Percentiles rank a stretch among this genome's conserved stretches.
Evolutionary conservation across 2,888 invertebrate genomes (phyloP).

Genomic region (Cheilosia pagana): DNA sequence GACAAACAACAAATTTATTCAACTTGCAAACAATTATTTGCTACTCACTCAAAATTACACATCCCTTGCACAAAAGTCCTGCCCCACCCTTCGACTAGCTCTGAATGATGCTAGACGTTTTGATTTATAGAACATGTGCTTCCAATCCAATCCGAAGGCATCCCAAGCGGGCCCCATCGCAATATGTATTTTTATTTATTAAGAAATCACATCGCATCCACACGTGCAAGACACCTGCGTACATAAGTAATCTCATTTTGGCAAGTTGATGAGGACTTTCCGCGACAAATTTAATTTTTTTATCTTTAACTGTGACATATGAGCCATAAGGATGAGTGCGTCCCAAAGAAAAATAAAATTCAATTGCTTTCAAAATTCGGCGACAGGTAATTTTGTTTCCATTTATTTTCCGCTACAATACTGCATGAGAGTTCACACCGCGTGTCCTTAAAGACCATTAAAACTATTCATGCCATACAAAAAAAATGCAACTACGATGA

Average conservation of each 20-base stretch:
- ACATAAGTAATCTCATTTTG: conserved; percentile 31
- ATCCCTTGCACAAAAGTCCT: background rate
- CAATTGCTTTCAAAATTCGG: background rate
- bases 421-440: too few species aligned
- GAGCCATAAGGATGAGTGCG: too few species aligned
- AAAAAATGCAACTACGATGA: background rate
- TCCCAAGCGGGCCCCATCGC: too few species aligned
- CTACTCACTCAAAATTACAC: conserved; percentile 12
- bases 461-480: background rate
- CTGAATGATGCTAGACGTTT: background rate
- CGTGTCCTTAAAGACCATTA: background rate
- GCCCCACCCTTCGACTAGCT: background rate
- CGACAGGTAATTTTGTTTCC: background rate
- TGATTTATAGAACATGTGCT: conserved; percentile 8
- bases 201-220: conserved; percentile 3
- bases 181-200: background rate
- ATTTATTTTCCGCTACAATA: background rate
- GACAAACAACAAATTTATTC: conserved; percentile 1
- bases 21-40: conserved; percentile 22
- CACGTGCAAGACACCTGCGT: background rate
- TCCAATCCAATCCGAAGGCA: too few species aligned
- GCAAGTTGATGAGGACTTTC: conserved; percentile 28
- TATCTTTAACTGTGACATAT: conserved; percentile 9
- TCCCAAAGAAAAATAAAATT: background rate
- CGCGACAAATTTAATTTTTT: conserved; percentile 38